Conservation (phyloP, 2,888 invertebrate species). For the Aphidius colemani region DNA sequence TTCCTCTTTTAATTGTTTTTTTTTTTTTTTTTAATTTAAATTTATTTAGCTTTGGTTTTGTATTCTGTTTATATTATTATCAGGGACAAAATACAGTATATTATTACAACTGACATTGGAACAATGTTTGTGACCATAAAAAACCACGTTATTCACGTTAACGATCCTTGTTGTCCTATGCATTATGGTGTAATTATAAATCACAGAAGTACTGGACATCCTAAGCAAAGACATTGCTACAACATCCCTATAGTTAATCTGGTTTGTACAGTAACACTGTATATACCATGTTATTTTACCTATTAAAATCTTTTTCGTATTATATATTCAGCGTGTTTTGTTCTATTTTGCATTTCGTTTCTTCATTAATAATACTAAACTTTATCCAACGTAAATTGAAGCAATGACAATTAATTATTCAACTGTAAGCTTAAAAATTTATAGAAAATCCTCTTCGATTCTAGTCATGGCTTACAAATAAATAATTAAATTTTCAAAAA, state of each 20-base stretch:
- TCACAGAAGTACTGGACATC: slow-evolving; percentile 31
- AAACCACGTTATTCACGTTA: slow-evolving; percentile 41
- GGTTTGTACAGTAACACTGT: too few relatives aligned
- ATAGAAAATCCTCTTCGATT: too few relatives aligned
- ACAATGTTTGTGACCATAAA: slow-evolving; percentile 3
- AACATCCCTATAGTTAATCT: slow-evolving; percentile 10
- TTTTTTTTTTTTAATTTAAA: too few relatives aligned
- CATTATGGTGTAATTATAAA: slow-evolving; percentile 42
- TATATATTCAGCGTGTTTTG: background rate
- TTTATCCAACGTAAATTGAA: background rate
- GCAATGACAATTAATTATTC: too few relatives aligned
- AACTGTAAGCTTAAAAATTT: too few relatives aligned
- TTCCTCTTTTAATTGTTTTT: too few relatives aligned
- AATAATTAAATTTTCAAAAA: background rate
- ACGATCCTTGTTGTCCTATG: slow-evolving; percentile 35
- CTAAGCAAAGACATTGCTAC: slow-evolving; percentile 21
- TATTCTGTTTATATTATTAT: background rate
- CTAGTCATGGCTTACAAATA: too few relatives aligned
- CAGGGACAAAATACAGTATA: too few relatives aligned
- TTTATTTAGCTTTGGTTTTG: background rate
- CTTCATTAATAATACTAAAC: background rate
- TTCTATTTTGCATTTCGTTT: background rate
- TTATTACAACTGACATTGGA: background rate
- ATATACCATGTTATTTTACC: slow-evolving; percentile 9
- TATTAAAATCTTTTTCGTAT: too few relatives aligned